Conservation (phyloP, 2,113 vertebrate genomes). For the Sorex fumeus region DNA sequence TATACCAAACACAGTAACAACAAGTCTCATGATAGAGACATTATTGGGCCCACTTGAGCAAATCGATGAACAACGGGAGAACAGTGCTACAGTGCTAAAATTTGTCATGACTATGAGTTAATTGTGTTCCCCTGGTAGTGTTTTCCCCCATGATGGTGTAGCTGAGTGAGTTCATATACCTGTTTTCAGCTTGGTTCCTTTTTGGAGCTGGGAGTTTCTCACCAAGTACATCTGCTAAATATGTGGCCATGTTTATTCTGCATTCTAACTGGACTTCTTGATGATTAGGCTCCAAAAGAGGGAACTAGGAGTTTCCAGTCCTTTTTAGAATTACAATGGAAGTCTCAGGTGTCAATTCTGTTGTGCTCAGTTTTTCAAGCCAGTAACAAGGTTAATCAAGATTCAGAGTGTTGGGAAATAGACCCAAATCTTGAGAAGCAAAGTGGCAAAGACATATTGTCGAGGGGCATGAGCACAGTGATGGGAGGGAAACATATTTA, state of each 20-base stretch:
- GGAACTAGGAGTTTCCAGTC: not conserved
- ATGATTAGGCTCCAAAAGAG: not conserved
- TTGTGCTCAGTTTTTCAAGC: not conserved
- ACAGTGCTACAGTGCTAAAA: no score
- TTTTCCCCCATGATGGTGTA: not conserved
- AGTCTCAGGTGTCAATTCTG: not conserved
- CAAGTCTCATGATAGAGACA: no score
- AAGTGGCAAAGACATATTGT: not conserved
- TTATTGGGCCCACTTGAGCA: no score
- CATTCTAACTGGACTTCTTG: not conserved
- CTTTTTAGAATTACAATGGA: not conserved
- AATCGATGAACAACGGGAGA: no score
- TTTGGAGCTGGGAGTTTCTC: not conserved
- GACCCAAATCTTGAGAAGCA: not conserved
- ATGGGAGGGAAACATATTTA: not conserved
- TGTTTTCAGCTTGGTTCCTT: not conserved
- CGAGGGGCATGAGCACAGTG: not conserved
- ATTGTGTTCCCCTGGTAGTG: not conserved
- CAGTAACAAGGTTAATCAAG: not conserved
- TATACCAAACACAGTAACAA: no score
- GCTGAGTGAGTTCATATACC: not conserved
- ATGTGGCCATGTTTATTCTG: not conserved
- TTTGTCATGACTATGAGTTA: not conserved
- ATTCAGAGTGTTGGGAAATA: not conserved
- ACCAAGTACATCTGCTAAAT: not conserved